Base-by-base conservation (phyloP, 2,797 vertebrate genomes). In the Philypnodon macrostomus region DNA sequence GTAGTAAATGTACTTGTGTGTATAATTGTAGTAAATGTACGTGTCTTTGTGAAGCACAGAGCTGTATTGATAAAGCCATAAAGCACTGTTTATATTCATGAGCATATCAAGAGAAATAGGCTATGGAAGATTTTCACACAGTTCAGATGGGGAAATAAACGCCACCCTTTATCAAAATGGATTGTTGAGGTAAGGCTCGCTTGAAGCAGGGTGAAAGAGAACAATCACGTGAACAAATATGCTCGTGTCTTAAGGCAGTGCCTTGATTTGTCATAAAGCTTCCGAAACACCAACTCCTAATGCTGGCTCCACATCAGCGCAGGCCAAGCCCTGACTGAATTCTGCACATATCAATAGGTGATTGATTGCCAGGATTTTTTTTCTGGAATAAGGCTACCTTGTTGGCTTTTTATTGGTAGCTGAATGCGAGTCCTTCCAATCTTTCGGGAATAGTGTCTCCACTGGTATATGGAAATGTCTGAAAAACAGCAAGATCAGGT, bases 151-250 rank as follows among this genome's bases (percentile, higher is more conserved):
- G 78, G 75, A 80, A 81, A 84, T 79, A 84, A 86, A 86, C 77
- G 77, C 81, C 80, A 86, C 74, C 85, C 81, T 87, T 85, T 88
- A 87, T 88, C 83, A 89, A 80, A 84, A 87, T 81, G 84, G 70
- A 87, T 87, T 83, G 84, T 84, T 87, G 89, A 90, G 88, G 89
- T 90, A 87, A 87, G 83, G 78, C 87, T 85, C 70, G 80, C 86
- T 81, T 90, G 90, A 90, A 89, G 91, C 90, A 91, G 91, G 41
- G 26, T 44, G 41, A 44, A 44, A 16, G 41, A 87, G 90, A 88
- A 90, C 85, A 91, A 91, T 97, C 96, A 98, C 96, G 96, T 98
- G 96, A 92, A 96, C 91, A 90, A 89, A 94, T 94, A 93, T 93
- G 93, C 91, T 91, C 83, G 91, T 89, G 90, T 95, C 93, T 93